These are phyloP conservation scores for Prorops nasuta DNA, from an alignment of 1,140 invertebrate genomes.

Conservation along the genomic window DNA sequence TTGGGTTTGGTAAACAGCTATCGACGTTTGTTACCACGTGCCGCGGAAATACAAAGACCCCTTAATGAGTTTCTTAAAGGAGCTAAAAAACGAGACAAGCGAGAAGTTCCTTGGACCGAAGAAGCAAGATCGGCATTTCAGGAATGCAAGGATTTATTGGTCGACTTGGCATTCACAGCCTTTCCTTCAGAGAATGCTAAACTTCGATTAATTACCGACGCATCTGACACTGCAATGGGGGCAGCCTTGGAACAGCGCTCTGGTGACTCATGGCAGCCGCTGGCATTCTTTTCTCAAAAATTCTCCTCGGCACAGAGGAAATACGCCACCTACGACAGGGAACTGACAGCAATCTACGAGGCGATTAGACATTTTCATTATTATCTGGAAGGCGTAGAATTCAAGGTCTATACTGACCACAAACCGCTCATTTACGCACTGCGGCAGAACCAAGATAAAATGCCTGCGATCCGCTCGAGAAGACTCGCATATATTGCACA, in stretches of 20 bases:
- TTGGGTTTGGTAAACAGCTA: too few relatives aligned
- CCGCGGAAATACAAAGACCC: neutral
- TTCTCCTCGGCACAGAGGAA: neutral
- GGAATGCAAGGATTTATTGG: neutral
- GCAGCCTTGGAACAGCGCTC: neutral
- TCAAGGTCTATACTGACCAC: neutral
- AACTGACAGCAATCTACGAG: neutral
- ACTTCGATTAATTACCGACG: constrained; percentile 10
- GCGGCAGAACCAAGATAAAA: constrained; percentile 19
- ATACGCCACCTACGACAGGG: neutral
- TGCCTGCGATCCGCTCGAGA: constrained; percentile 20
- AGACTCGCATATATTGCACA: neutral
- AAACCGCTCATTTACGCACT: neutral
- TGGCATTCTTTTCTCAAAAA: neutral
- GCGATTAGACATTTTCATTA: neutral
- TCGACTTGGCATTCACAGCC: neutral
- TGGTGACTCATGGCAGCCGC: neutral
- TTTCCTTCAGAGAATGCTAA: neutral
- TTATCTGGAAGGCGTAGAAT: neutral
- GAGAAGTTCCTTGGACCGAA: neutral
- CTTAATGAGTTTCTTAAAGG: neutral
- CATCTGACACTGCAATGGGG: neutral
- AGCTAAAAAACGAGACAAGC: neutral
- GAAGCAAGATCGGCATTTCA: neutral
- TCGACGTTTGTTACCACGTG: constrained; percentile 8